Evolutionary conservation across 1,140 invertebrate genomes (phyloP).

Genomic region (Samia ricini): DNA sequence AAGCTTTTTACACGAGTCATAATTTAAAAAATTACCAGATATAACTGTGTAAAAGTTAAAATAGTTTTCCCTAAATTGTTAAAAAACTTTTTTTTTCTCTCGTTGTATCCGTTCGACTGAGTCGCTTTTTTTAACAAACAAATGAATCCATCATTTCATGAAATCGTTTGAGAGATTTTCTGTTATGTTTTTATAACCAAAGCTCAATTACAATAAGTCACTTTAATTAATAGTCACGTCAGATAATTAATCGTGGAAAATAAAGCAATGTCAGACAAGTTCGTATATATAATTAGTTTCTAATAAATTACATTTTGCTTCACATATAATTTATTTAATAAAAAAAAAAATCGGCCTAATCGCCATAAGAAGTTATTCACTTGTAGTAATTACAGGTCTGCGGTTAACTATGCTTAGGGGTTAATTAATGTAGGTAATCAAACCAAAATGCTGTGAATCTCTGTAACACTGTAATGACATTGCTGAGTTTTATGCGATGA

Average conservation of each 20-base stretch:
- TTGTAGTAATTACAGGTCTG: neutral
- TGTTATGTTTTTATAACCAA: conserved; percentile 25
- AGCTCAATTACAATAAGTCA: conserved; percentile 43
- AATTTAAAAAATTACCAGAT: too few relatives aligned
- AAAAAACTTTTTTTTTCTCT: too few relatives aligned
- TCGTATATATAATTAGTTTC: too few relatives aligned
- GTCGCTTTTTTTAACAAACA: too few relatives aligned
- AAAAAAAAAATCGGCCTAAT: neutral
- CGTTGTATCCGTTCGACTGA: too few relatives aligned
- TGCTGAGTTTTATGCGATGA: neutral
- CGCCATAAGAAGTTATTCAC: neutral
- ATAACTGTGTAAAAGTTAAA: too few relatives aligned
- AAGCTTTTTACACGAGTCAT: neutral
- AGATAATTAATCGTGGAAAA: neutral
- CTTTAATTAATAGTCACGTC: neutral
- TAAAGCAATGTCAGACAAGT: neutral
- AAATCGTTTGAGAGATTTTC: too few relatives aligned
- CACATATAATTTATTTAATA: too few relatives aligned
- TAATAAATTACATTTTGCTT: too few relatives aligned
- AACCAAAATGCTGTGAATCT: neutral
- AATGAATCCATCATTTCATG: too few relatives aligned
- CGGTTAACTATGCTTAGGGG: neutral
- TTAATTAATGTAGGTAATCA: neutral
- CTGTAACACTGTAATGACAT: neutral
- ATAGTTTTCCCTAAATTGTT: too few relatives aligned